phyloP scores from a whole-genome alignment of 1,140 invertebrate species.

The Diorhabda elongata region DNA sequence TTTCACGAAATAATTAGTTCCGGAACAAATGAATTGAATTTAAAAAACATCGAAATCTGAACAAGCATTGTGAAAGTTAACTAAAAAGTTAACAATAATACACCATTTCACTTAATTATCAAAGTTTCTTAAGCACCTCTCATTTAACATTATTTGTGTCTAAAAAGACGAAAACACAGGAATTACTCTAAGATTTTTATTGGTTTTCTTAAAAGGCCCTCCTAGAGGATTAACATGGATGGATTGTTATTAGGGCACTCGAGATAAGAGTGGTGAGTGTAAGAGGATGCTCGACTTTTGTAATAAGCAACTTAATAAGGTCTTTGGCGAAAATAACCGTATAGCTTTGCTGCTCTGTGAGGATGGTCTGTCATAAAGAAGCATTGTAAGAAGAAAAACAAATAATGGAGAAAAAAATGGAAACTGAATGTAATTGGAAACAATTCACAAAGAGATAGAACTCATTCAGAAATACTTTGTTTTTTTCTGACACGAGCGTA shows the following conservation, averaged over 20 bases:
- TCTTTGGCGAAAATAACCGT: background rate
- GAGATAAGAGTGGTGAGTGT: background rate
- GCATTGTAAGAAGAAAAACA: background rate
- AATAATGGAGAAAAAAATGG: background rate
- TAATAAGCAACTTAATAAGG: constrained; percentile 2
- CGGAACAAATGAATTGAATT: too few species aligned
- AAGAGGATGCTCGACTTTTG: background rate
- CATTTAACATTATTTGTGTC: too few species aligned
- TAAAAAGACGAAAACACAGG: background rate
- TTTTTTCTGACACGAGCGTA: too few species aligned
- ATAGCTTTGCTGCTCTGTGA: background rate
- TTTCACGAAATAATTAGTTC: too few species aligned
- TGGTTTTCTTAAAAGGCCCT: background rate
- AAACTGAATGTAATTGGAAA: background rate
- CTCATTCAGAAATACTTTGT: too few species aligned
- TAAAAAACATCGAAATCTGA: too few species aligned
- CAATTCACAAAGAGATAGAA: background rate
- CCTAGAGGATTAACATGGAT: constrained; percentile 2
- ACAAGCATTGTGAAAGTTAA: too few species aligned
- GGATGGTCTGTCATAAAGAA: background rate
- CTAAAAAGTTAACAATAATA: too few species aligned
- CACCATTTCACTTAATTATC: too few species aligned
- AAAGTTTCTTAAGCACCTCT: too few species aligned
- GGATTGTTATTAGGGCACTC: constrained; percentile 1
- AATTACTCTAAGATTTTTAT: background rate